Base-by-base conservation (phyloP, 1,140 invertebrate species). In the Tetramorium alpestre region DNA sequence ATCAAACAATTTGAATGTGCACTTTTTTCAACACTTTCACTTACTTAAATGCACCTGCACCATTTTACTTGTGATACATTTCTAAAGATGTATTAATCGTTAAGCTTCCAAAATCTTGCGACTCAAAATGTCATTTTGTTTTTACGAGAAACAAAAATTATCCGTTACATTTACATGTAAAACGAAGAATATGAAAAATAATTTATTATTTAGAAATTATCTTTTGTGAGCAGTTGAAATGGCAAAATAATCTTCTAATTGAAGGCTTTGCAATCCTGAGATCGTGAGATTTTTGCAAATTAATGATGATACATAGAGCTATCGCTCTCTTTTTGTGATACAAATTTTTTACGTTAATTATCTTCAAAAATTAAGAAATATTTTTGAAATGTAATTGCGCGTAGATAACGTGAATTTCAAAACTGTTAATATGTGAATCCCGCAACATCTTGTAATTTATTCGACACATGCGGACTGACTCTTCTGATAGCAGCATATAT, bases 401-500 rank as follows among this genome's bases (percentile, higher is more conserved):
- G 6, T 18, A 49, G 1, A 44, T 44, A 44, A n/a, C 10, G 8
- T 16, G 8, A 76, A 44, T 18, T 70, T 25, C 18, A 10, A 13
- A n/a, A 25, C 6, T 56, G 44, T 25, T 49, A 22, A 80, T 69
- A 67, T 18, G 28, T 22, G 18, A 1, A 51, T 51, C 13, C 13
- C n/a, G 44, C 60, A 18, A 69, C 18, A 49, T 67, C n/a, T 49
- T 67, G 8, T 41, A 69, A 80, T 22, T 38, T 80, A 80, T 80
- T 69, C 47, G 16, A 80, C 64, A 38, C n/a, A 69, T 60, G 28
- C 28, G 11, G 38, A 33, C 13, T 64, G 47, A 22, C 28, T 69
- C 1, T 38, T 28, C 64, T 28, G 33, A 41, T 51, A 51, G n/a
- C n/a, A 18, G 16, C 22, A n/a, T 7, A 41, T 47, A 67, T 38